Evolutionary conservation across 1,140 invertebrate genomes (phyloP).

Genomic region (Drosophila persimilis): DNA sequence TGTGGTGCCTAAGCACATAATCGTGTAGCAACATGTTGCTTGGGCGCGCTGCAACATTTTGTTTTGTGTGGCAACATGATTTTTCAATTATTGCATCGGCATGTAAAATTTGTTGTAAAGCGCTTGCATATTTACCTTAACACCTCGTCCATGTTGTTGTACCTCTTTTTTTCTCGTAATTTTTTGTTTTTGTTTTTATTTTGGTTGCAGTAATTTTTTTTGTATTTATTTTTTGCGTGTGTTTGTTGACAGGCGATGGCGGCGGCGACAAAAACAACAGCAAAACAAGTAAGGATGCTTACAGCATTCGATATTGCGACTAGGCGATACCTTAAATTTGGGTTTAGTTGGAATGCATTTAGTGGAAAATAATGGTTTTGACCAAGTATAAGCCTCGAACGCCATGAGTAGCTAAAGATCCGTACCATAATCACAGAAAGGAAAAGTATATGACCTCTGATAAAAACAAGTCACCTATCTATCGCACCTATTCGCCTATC

Average conservation of each 20-base stretch:
- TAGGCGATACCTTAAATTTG: too few species aligned
- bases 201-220: background rate
- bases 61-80: conserved; percentile 63
- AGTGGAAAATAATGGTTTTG: too few species aligned
- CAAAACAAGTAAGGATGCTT: conserved; percentile 6
- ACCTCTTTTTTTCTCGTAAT: conserved; percentile 7
- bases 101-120: conserved; percentile 66
- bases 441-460: too few species aligned
- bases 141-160: conserved; percentile 49
- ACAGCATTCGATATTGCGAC: too few species aligned
- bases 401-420: too few species aligned
- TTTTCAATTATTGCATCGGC: conserved; percentile 71
- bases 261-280: conserved; percentile 23
- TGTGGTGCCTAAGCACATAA: conserved; percentile 53
- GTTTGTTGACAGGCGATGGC: conserved; percentile 21
- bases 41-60: conserved; percentile 37
- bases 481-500: too few species aligned
- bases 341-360: too few species aligned
- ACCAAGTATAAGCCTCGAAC: too few species aligned
- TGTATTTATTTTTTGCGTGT: conserved; percentile 22
- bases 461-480: too few species aligned
- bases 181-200: conserved; percentile 5
- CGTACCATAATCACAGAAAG: too few species aligned
- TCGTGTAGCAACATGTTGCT: conserved; percentile 62
- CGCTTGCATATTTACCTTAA: conserved; percentile 68